phyloP scores from a whole-genome alignment of 2,797 vertebrate genomes.

The Australoheros facetus region DNA sequence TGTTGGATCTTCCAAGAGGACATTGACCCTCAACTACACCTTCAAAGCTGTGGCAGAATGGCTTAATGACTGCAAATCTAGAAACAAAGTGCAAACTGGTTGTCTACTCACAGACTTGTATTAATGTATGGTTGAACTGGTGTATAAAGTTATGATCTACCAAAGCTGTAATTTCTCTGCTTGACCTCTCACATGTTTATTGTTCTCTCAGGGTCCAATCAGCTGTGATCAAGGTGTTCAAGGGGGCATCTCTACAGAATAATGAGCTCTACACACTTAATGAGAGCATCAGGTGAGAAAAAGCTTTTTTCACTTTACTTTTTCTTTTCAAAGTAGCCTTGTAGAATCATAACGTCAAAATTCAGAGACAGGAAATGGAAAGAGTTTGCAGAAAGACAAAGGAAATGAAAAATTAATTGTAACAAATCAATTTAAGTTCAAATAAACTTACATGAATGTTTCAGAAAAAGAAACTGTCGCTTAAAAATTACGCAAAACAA shows the following conservation, averaged over 20 bases:
- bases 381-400: neutral
- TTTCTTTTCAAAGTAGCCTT: neutral
- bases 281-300: slow-evolving; percentile 90
- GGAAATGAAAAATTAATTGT: neutral
- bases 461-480: neutral
- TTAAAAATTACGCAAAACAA: neutral
- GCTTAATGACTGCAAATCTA: neutral
- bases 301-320: neutral
- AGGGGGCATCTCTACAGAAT: slow-evolving; percentile 87
- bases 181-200: slow-evolving; percentile 22
- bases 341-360: neutral
- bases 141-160: neutral
- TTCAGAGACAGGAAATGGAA: neutral
- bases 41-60: neutral
- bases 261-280: slow-evolving; percentile 93
- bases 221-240: slow-evolving; percentile 95
- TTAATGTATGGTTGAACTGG: too few relatives aligned
- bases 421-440: neutral
- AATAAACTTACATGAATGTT: neutral
- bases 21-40: neutral
- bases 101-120: too few relatives aligned
- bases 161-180: neutral
- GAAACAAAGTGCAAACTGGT: too few relatives aligned
- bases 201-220: slow-evolving; percentile 87
- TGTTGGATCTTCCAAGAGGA: neutral